Evolutionary conservation across 2,888 invertebrate species (phyloP), one percentile per base, ranked within the genome.

Genomic region (Trileptium ribeirensis): DNA sequence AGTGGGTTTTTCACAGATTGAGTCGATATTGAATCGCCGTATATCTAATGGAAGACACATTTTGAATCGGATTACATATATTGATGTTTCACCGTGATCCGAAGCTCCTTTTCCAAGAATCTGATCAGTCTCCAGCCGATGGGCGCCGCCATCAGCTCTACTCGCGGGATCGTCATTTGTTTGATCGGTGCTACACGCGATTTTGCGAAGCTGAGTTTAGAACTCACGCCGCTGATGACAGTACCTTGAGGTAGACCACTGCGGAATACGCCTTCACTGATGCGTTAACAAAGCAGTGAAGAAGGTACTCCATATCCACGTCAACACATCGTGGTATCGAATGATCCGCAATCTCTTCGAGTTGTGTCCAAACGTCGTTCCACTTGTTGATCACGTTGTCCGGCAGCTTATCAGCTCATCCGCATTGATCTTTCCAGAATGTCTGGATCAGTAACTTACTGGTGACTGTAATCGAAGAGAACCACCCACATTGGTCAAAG

Each of bases 401-500:
- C 2, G 84, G 82, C 29, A 86, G 70, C 0, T 64, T 51, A 3
- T 84, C 83, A 83, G 86, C 86, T 86, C 86, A 86, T 0, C 75
- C 82, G 1, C 83, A 8, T 0, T 83, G 75, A 24, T 67, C 40
- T 29, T 81, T 79, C 85, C 86, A 87, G 0, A 86, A 40, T 19
- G 82, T 40, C 82, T 86, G 86, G 37, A 87, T 74, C 2, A 86
- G 39, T 1, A 84, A 82, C 75, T 86, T 87, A 0, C 81, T 79
- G 2, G 67, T 34, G 40, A 83, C 81, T 8, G 38, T 82, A 36
- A 83, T n/a, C n/a, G n/a, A n/a, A n/a, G n/a, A n/a, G n/a, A n/a
- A n/a, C n/a, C n/a, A n/a, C n/a, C n/a, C n/a, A n/a, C 84, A 38
- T n/a, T 84, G 83, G 74, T 86, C 83, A 74, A 82, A 85, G 0